Base-by-base conservation (phyloP, 2,113 vertebrate genomes). In the Corvus hawaiiensis region DNA sequence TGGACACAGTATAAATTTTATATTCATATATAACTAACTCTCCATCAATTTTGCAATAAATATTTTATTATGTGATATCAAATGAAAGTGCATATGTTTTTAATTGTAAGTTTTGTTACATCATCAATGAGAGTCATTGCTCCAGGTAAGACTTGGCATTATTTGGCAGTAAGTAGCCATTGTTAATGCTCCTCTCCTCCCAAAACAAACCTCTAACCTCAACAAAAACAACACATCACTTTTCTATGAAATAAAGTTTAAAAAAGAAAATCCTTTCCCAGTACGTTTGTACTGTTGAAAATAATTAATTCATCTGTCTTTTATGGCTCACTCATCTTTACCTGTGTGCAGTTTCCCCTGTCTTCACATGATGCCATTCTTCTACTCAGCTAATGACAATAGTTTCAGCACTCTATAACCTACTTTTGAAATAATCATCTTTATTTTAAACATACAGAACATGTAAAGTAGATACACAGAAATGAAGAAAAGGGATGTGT, bases 361-460 rank as follows among this genome's bases (percentile, higher is more conserved):
- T 46, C 24, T 86, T 92, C 69, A 63, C 11, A 28, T 1, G 1
- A 44, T 41, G 11, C 5, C 24, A 26, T 59, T 30, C 39, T 69
- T 91, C 58, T 69, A 22, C 58, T 88, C 33, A 63, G 56, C 30
- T 88, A 68, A 69, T 32, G 28, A 44, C 51, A 90, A 58, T 22
- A 46, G 13, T 59, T 77, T 62, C 63, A 88, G 33, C 46, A 77
- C 20, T 83, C 41, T 72, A 15, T 73, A 94, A 76, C 63, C 61
- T 82, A 46, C 67, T 93, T 96, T 79, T 88, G 67, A 96, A 91
- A 84, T 75, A 78, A 76, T 73, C n/a, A 43, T 76, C 19, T 89
- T 84, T 58, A 46, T 82, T 87, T 85, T 90, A 71, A 82, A 41
- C 28, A 43, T 72, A 63, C 10, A 61, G 68, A 73, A 51, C 76